phyloP scores from a whole-genome alignment of 2,888 invertebrate species.

The Eilema sororculum region DNA sequence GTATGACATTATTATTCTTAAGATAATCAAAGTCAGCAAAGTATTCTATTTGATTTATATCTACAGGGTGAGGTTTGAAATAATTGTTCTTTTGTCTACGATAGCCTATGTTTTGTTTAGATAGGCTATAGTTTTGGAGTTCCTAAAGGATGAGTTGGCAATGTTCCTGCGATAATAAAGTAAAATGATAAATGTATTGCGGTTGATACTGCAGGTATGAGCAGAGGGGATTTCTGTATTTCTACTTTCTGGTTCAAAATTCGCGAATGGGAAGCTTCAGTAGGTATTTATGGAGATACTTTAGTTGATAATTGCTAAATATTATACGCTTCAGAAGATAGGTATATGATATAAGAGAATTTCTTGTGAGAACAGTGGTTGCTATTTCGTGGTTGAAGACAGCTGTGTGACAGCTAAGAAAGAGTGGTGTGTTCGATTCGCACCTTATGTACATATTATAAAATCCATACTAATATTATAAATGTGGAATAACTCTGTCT shows the following conservation, averaged over 20 bases:
- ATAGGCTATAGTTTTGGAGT: not conserved
- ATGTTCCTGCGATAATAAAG: not conserved
- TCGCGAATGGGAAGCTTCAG: not conserved
- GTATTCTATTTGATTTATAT: conserved; percentile 18
- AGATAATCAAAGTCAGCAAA: conserved; percentile 15
- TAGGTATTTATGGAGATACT: not conserved
- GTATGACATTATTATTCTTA: not conserved
- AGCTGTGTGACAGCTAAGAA: too few relatives aligned
- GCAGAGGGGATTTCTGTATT: not conserved
- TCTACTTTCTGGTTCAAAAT: not conserved
- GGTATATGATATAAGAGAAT: too few relatives aligned
- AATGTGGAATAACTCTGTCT: too few relatives aligned
- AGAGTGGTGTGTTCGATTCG: too few relatives aligned
- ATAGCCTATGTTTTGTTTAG: not conserved
- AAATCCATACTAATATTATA: too few relatives aligned
- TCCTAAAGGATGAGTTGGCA: not conserved
- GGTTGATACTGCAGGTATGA: not conserved
- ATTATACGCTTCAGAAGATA: not conserved
- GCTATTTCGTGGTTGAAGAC: too few relatives aligned
- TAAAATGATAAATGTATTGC: conserved; percentile 4
- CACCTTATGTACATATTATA: too few relatives aligned
- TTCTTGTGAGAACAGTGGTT: too few relatives aligned
- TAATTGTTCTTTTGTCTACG: conserved; percentile 3
- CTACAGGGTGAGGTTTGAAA: not conserved
- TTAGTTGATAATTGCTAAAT: not conserved